These are phyloP conservation scores for Tetheella fluctuosa DNA, from an alignment of 2,888 invertebrate species.

Conservation along the genomic window DNA sequence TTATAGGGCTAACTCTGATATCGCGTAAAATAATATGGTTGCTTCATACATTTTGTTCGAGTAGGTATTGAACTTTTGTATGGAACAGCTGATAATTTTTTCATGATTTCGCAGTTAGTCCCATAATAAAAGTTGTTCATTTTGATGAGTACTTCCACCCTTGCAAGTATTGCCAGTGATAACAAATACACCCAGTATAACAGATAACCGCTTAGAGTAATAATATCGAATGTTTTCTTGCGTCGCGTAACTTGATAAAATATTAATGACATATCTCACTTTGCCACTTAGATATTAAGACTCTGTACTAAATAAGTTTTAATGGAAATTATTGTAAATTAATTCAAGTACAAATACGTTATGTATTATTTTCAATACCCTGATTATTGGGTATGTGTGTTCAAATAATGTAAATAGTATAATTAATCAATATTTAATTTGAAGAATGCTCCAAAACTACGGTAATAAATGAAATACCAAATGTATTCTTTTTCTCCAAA, in stretches of 20 bases:
- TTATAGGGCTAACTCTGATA: too few relatives aligned
- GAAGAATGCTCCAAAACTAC: neutral
- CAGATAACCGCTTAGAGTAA: conserved; percentile 36
- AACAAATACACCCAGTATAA: too few relatives aligned
- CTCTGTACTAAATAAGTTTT: conserved; percentile 34
- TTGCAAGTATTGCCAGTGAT: too few relatives aligned
- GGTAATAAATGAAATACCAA: neutral
- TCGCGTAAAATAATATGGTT: too few relatives aligned
- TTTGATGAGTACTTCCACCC: too few relatives aligned
- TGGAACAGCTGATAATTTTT: too few relatives aligned
- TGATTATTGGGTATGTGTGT: conserved; percentile 10
- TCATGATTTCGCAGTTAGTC: too few relatives aligned
- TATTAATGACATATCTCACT: conserved; percentile 70
- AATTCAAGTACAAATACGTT: conserved; percentile 15
- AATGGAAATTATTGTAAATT: conserved; percentile 15
- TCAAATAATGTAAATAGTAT: conserved; percentile 11
- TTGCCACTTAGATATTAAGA: conserved; percentile 64
- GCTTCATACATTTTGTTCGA: too few relatives aligned
- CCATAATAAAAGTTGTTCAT: too few relatives aligned
- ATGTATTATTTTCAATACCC: conserved; percentile 12
- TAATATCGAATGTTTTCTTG: conserved; percentile 55
- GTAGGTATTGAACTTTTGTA: too few relatives aligned
- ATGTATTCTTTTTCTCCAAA: too few relatives aligned
- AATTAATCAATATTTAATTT: neutral
- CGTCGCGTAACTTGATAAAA: conserved; percentile 38